Percentiles rank a stretch among this genome's conserved stretches.
Evolutionary conservation across 37 sponge, comb jelly and placozoan genomes (phyloP).

Genomic region (Petrosia ficiformis): DNA sequence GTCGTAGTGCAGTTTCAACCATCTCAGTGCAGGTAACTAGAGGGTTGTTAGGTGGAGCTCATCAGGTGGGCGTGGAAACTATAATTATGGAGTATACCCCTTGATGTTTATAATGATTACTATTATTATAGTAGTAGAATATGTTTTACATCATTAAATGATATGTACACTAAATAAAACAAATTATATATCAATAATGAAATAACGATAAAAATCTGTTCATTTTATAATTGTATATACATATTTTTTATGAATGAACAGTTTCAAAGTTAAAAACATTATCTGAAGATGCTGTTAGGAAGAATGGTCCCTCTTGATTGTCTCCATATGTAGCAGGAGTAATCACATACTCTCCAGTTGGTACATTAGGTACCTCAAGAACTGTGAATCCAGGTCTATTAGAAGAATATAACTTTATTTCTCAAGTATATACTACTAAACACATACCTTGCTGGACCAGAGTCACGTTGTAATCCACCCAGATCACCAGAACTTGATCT

Average conservation of each 20-base stretch:
- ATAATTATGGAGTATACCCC: too few species aligned
- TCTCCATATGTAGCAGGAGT: not conserved
- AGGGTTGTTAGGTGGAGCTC: conserved; percentile 4
- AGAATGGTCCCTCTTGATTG: conserved; percentile 23
- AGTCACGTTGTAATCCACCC: conserved; percentile 2
- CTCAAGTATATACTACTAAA: not conserved
- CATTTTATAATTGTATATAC: not conserved
- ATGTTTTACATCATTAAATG: too few species aligned
- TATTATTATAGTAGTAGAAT: too few species aligned
- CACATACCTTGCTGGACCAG: conserved; percentile 5
- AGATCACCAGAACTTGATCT: not conserved
- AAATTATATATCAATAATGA: not conserved
- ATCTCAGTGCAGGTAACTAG: conserved; percentile 1
- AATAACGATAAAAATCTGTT: not conserved
- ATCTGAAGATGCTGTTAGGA: conserved; percentile 27
- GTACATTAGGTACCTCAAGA: conserved; percentile 26
- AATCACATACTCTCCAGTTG: conserved; percentile 27
- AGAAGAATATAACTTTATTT: not conserved
- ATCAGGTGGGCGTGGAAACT: not conserved
- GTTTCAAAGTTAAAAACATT: conserved; percentile 48
- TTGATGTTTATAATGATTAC: too few species aligned
- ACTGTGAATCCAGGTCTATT: conserved; percentile 35
- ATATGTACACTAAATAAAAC: not conserved
- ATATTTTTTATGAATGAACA: not conserved
- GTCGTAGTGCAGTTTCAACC: conserved; percentile 46